Conservation (phyloP, 2,888 invertebrate species). For the Epicampocera succincta region DNA sequence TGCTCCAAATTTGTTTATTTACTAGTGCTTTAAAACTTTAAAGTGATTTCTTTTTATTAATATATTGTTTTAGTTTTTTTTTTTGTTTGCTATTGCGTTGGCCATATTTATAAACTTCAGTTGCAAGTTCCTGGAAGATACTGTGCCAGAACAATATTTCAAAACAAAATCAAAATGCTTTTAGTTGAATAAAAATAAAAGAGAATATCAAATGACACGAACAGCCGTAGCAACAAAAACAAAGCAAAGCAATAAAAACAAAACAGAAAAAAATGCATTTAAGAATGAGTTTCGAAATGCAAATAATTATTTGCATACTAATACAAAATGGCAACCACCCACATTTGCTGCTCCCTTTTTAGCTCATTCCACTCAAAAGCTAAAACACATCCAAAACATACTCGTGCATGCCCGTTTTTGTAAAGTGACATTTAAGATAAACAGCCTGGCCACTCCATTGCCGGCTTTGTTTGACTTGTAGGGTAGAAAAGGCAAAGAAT, state of each 20-base stretch:
- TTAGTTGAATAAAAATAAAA: slow-evolving; percentile 53
- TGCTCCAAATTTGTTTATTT: no score
- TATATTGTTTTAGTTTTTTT: slow-evolving; percentile 1
- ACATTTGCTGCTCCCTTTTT: not conserved
- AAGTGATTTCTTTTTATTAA: not conserved
- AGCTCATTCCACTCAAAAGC: not conserved
- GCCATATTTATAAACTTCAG: slow-evolving; percentile 9
- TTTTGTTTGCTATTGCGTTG: slow-evolving; percentile 8
- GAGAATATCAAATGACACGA: slow-evolving; percentile 63
- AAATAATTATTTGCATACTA: slow-evolving; percentile 56
- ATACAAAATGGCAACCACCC: slow-evolving; percentile 30
- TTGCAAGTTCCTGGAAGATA: slow-evolving; percentile 53
- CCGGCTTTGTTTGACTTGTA: slow-evolving; percentile 40
- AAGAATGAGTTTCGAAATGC: slow-evolving; percentile 24
- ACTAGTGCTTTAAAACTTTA: slow-evolving; percentile 4
- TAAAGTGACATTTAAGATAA: slow-evolving; percentile 26
- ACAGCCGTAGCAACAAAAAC: slow-evolving; percentile 4
- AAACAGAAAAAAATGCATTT: slow-evolving; percentile 27
- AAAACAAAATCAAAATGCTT: slow-evolving; percentile 28
- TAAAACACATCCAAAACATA: not conserved
- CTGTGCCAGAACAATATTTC: slow-evolving; percentile 33
- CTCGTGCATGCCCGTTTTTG: no score
- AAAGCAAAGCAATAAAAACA: not conserved
- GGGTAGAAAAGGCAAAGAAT: slow-evolving; percentile 23
- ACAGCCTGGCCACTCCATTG: slow-evolving; percentile 34